A percentile compares a stretch with the other conserved stretches of the same genome.
Evolutionary conservation across 2,797 vertebrate species (phyloP).

Genomic region (Mareca penelope): DNA sequence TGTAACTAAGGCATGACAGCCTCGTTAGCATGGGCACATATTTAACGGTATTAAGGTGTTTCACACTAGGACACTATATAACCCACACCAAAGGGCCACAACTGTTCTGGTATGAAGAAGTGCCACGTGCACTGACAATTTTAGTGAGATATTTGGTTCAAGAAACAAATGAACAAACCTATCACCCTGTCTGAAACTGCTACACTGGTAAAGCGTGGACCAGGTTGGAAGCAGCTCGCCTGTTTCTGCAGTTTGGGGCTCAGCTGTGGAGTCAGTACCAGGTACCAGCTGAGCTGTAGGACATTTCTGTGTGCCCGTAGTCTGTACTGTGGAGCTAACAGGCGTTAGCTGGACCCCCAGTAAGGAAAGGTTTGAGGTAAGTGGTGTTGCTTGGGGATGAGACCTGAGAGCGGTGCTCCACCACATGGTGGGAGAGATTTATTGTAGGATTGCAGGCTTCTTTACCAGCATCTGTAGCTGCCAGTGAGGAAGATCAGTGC

Average conservation of each 20-base stretch:
- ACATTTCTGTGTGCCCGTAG: not conserved
- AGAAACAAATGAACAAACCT: not conserved
- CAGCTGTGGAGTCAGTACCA: not conserved
- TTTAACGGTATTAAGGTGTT: conserved; percentile 8
- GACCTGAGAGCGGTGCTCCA: not conserved
- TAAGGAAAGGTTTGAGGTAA: not conserved
- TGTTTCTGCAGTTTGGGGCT: not conserved
- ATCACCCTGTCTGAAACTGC: not conserved
- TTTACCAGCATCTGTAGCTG: not conserved
- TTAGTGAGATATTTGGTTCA: not conserved
- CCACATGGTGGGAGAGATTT: not conserved
- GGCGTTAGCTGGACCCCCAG: not conserved
- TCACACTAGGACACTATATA: not conserved
- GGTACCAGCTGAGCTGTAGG: not conserved
- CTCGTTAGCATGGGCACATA: not conserved
- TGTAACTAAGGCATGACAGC: conserved; percentile 10
- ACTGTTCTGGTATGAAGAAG: not conserved
- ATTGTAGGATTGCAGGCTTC: not conserved
- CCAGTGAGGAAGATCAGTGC: not conserved
- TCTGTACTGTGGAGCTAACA: not conserved
- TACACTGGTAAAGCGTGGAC: not conserved
- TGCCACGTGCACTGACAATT: not conserved
- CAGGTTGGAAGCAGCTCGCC: not conserved
- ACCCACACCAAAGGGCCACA: not conserved
- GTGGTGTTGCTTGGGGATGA: not conserved